A percentile compares a stretch with the other conserved stretches of the same genome.
phyloP scores from a whole-genome alignment of 2,797 vertebrate genomes.

The Karalla daura region DNA sequence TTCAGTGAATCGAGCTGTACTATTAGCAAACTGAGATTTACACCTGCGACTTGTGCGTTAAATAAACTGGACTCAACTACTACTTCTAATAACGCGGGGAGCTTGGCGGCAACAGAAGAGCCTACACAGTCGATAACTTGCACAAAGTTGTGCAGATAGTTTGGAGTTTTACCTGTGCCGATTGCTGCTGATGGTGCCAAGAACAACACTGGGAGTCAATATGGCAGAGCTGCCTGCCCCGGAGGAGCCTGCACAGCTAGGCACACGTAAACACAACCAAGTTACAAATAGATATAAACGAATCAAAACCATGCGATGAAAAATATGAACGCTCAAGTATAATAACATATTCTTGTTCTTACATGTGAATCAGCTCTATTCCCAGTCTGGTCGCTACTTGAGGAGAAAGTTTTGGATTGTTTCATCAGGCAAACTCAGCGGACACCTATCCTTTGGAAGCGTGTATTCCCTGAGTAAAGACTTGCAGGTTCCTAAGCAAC shows the following conservation, averaged over 20 bases:
- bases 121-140: neutral
- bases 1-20: slow-evolving; percentile 9
- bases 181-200: slow-evolving; percentile 40
- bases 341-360: accelerated
- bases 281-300: neutral
- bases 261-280: slow-evolving; percentile 57
- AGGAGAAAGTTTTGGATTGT: slow-evolving; percentile 34
- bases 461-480: accelerated
- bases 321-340: accelerated
- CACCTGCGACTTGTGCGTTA: neutral
- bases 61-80: too few species aligned
- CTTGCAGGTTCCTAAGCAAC: slow-evolving; percentile 32
- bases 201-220: slow-evolving; percentile 62
- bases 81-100: too few species aligned
- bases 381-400: neutral
- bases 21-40: neutral
- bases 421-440: slow-evolving; percentile 60
- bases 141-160: slow-evolving; percentile 13
- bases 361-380: accelerated
- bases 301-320: accelerated
- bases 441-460: slow-evolving; percentile 36
- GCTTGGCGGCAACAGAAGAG: too few species aligned
- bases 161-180: slow-evolving; percentile 76
- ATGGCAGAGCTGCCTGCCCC: slow-evolving; percentile 46
- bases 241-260: slow-evolving; percentile 50